These are phyloP conservation scores for Brachyopa scutellaris DNA, from an alignment of 2,888 invertebrate genomes.

Conservation along the genomic window DNA sequence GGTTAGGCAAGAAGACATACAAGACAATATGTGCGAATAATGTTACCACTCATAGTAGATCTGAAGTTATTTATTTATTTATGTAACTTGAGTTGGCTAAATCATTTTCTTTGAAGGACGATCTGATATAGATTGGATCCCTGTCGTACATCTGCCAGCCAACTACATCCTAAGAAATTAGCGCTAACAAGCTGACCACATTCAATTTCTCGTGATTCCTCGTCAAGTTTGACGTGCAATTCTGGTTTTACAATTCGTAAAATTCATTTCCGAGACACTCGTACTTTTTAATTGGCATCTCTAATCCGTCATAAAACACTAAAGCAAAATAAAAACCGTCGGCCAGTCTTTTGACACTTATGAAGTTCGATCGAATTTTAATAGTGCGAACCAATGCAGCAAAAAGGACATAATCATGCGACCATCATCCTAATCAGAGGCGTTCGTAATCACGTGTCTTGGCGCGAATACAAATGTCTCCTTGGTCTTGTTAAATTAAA, in stretches of 20 bases:
- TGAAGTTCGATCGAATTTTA: slow-evolving; percentile 68
- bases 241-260: not conserved
- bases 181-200: slow-evolving; percentile 20
- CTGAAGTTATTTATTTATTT: too few species aligned
- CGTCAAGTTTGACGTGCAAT: slow-evolving; percentile 7
- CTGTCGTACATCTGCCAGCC: not conserved
- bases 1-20: too few species aligned
- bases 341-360: slow-evolving; percentile 67
- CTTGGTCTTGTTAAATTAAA: slow-evolving; percentile 72
- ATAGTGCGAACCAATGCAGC: slow-evolving; percentile 61
- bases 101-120: too few species aligned
- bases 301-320: slow-evolving; percentile 42
- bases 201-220: not conserved
- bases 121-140: too few species aligned
- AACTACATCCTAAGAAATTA: not conserved
- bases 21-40: too few species aligned
- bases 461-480: slow-evolving; percentile 66
- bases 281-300: slow-evolving; percentile 60
- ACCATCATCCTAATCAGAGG: slow-evolving; percentile 69
- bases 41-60: too few species aligned
- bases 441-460: slow-evolving; percentile 67
- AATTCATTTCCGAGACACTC: not conserved
- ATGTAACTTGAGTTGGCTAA: too few species aligned
- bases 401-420: slow-evolving; percentile 70
- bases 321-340: slow-evolving; percentile 21